Conservation (phyloP, 2,888 invertebrate species). For the Drosophila pseudotalamancana region DNA sequence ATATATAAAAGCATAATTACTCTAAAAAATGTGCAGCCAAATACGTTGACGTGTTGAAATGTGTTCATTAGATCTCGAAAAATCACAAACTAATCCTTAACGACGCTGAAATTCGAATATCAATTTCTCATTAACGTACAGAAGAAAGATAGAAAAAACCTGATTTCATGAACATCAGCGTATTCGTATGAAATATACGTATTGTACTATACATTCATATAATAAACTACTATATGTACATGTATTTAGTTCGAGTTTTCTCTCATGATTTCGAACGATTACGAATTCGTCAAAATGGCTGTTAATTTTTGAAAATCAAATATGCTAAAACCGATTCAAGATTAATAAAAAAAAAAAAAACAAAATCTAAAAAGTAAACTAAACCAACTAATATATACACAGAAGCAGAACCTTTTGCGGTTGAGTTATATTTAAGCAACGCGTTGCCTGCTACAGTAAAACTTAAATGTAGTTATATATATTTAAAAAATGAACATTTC, state of each 20-base stretch:
- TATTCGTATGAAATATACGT: conserved; percentile 44
- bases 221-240: conserved; percentile 42
- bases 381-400: conserved; percentile 24
- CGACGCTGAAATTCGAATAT: conserved; percentile 20
- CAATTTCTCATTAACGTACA: conserved; percentile 16
- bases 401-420: conserved; percentile 38
- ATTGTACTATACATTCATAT: conserved; percentile 32
- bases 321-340: conserved; percentile 83
- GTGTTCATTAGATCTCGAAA: conserved; percentile 45
- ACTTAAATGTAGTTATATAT: conserved; percentile 43
- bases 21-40: conserved; percentile 35
- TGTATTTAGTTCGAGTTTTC: conserved; percentile 61
- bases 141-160: conserved; percentile 29
- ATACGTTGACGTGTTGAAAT: conserved; percentile 57
- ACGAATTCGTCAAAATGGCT: conserved; percentile 84
- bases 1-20: conserved; percentile 13
- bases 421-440: conserved; percentile 69
- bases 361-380: conserved; percentile 15
- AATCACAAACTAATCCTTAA: conserved; percentile 3
- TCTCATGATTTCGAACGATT: conserved; percentile 73
- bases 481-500: conserved; percentile 37
- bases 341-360: conserved; percentile 32
- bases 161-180: conserved; percentile 25
- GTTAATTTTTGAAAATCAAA: conserved; percentile 86
- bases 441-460: conserved; percentile 65